These are phyloP conservation scores for Magallana gigas DNA, from an alignment of 1,140 invertebrate genomes.

Conservation along the genomic window DNA sequence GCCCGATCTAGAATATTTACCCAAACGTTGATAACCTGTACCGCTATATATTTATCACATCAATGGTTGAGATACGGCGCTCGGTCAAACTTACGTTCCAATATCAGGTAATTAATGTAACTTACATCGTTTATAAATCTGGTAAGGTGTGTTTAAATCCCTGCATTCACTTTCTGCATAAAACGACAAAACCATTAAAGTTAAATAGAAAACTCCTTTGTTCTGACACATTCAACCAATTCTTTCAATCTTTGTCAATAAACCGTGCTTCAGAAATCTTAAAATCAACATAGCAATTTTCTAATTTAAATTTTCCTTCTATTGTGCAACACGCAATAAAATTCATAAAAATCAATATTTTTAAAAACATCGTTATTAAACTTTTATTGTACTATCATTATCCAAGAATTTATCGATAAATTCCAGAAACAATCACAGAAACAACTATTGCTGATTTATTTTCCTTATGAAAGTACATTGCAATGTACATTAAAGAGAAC, in stretches of 20 bases:
- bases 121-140: constrained; percentile 4
- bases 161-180: background rate
- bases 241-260: background rate
- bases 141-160: constrained; percentile 1
- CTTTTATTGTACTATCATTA: too few relatives aligned
- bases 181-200: background rate
- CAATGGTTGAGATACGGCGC: constrained; percentile 14
- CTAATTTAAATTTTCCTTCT: too few relatives aligned
- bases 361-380: too few relatives aligned
- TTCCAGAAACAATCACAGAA: too few relatives aligned
- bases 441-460: too few relatives aligned
- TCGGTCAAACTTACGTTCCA: background rate
- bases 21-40: background rate
- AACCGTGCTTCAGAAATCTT: background rate
- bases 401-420: too few relatives aligned
- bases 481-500: too few relatives aligned
- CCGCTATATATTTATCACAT: background rate
- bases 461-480: too few relatives aligned
- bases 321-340: too few relatives aligned
- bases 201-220: constrained; percentile 13
- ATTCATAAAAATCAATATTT: too few relatives aligned
- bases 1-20: background rate
- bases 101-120: background rate
- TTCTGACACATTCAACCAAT: background rate
- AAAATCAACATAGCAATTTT: background rate